A percentile compares a stretch with the other conserved stretches of the same genome.
Evolutionary conservation across 1,140 invertebrate genomes (phyloP).

Genomic region (Cotesia chilonis): DNA sequence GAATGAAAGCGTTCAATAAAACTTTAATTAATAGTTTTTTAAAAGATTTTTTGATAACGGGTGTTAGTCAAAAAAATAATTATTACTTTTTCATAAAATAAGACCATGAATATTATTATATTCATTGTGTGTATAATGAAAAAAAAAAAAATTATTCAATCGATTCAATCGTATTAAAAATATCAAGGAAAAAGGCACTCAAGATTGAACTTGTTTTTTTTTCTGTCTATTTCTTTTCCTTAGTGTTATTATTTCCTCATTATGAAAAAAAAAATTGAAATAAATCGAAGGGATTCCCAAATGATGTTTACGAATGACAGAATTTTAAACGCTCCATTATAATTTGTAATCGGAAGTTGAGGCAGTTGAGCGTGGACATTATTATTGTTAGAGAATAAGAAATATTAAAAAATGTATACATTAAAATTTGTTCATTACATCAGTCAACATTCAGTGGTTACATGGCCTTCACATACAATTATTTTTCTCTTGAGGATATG

Average conservation of each 20-base stretch:
- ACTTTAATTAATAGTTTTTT: too few species aligned
- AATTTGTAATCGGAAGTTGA: constrained; percentile 1
- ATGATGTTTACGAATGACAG: not conserved
- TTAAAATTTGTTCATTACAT: not conserved
- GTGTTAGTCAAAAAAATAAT: too few species aligned
- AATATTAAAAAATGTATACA: not conserved
- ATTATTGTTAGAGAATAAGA: not conserved
- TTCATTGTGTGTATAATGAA: too few species aligned
- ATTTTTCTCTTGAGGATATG: not conserved
- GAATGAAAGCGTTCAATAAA: too few species aligned
- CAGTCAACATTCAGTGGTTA: constrained; percentile 1
- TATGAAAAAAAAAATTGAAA: not conserved
- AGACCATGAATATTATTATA: too few species aligned
- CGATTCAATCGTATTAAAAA: not conserved
- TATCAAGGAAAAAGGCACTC: not conserved
- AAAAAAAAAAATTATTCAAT: too few species aligned
- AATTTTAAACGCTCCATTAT: not conserved
- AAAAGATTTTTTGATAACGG: too few species aligned
- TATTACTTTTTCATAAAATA: too few species aligned
- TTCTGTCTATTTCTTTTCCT: not conserved
- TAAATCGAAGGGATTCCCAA: not conserved
- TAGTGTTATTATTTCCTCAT: not conserved
- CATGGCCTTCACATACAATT: constrained; percentile 1
- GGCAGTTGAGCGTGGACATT: not conserved
- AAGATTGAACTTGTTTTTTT: not conserved